Evolutionary conservation across 2,888 invertebrate species (phyloP).

Genomic region (Acleris holmiana): DNA sequence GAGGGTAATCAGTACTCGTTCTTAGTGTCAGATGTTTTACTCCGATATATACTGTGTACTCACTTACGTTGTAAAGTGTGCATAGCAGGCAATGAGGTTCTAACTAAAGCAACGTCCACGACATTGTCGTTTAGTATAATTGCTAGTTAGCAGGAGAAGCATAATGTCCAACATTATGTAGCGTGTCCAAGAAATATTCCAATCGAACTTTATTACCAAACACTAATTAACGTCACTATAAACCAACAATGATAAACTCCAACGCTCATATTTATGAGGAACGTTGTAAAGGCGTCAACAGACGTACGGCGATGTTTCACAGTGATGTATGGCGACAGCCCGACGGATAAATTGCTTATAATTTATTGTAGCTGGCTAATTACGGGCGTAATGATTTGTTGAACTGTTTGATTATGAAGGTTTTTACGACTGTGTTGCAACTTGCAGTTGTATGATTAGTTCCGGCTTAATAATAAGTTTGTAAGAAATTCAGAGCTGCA

Average conservation of each 20-base stretch:
- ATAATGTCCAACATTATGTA: background rate
- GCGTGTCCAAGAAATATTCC: background rate
- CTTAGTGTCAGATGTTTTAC: too few relatives aligned
- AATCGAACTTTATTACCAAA: conserved; percentile 6
- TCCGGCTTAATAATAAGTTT: conserved; percentile 34
- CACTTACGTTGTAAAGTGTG: too few relatives aligned
- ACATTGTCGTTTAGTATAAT: background rate
- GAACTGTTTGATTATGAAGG: conserved; percentile 2
- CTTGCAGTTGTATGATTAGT: conserved; percentile 3
- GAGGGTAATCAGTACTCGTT: too few relatives aligned
- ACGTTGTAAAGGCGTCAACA: conserved; percentile 18
- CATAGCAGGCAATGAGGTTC: too few relatives aligned
- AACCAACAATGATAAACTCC: conserved; percentile 11
- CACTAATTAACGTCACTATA: conserved; percentile 6
- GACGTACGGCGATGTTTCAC: conserved; percentile 49
- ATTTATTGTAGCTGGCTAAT: conserved; percentile 77
- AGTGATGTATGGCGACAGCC: conserved; percentile 80
- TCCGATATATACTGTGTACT: too few relatives aligned
- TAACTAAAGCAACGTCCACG: background rate
- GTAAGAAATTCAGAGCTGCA: conserved; percentile 9
- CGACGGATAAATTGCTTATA: conserved; percentile 82
- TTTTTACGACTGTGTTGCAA: conserved; percentile 5
- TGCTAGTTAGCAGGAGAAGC: background rate
- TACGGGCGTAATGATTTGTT: conserved; percentile 50
- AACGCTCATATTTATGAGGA: conserved; percentile 8